Base-by-base conservation (phyloP, 2,113 vertebrate species). In the Halichoerus grypus region DNA sequence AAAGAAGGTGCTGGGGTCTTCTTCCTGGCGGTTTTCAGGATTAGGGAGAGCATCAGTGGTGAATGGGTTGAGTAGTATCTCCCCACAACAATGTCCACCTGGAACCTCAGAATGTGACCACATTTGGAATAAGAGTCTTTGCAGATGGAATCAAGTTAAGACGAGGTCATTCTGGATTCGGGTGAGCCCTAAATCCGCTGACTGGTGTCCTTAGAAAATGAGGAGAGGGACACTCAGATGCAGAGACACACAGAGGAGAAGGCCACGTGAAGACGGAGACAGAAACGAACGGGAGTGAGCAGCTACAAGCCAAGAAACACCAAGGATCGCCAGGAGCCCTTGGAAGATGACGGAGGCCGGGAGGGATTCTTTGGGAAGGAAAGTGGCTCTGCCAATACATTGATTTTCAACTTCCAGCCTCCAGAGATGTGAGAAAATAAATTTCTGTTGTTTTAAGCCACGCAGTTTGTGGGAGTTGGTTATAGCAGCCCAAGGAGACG, bases 251-350 rank as follows among this genome's bases (percentile, higher is more conserved):
- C 0, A 3, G 77, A 31, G n/a, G 46, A 65, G 83, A 63, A 72
- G 46, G 10, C 55, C 22, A 0, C 4, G 5, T 51, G 67, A 69
- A 19, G 81, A 61, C 42, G 0, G 39, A 79, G 63, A 3, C 46
- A 49, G 95, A 74, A 33, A 39, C 21, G 46, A 33, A 33, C 15
- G 18, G 22, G 84, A 65, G 8, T 14, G 76, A 61, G 10, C 13
- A 5, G 46, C 1, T 21, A 1, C 1, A 5, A 10, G 42, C 81
- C 19, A 26, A 16, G 51, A 33, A 14, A 49, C 9, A 1, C 12
- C 28, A 1, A 2, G n/a, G 31, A 6, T 2, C 2, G 4, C 26
- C 22, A 12, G 65, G 77, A 55, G 19, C 33, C 69, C 5, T 21
- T 42, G 6, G 76, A 28, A 76, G 57, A n/a, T 53, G 74, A 14